Conservation (phyloP, 2,888 invertebrate species). For the Euspilapteryx auroguttella region DNA sequence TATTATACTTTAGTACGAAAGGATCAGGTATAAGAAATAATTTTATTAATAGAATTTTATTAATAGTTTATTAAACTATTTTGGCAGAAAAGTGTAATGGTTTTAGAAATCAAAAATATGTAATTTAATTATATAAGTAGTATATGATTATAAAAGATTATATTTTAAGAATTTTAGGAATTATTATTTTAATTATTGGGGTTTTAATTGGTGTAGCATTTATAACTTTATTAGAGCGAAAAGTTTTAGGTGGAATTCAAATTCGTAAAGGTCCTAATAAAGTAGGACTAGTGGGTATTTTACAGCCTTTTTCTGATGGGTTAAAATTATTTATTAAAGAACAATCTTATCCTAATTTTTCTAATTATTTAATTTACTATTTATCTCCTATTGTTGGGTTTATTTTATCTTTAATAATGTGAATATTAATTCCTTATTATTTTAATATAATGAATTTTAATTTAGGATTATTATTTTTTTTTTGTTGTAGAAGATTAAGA, state of each 20-base stretch:
- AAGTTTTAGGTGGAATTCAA: slow-evolving; percentile 72
- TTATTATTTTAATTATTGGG: slow-evolving; percentile 58
- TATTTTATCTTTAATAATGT: slow-evolving; percentile 62
- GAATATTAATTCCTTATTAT: slow-evolving; percentile 61
- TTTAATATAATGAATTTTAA: slow-evolving; percentile 56
- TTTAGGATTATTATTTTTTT: slow-evolving; percentile 66
- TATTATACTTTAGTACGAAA: slow-evolving; percentile 76
- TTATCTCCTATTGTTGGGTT: slow-evolving; percentile 62
- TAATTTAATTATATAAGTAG: slow-evolving; percentile 58
- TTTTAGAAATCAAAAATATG: slow-evolving; percentile 70
- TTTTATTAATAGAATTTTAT: slow-evolving; percentile 33
- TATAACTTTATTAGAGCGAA: slow-evolving; percentile 73
- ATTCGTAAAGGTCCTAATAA: slow-evolving; percentile 76
- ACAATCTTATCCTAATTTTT: slow-evolving; percentile 53
- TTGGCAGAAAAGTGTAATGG: slow-evolving; percentile 72
- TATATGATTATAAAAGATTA: slow-evolving; percentile 50
- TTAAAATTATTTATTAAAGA: slow-evolving; percentile 74
- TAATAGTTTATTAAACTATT: slow-evolving; percentile 31
- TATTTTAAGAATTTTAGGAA: slow-evolving; percentile 31
- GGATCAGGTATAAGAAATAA: slow-evolving; percentile 66
- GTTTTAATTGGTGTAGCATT: slow-evolving; percentile 69
- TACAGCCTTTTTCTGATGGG: slow-evolving; percentile 74
- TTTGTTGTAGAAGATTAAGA: slow-evolving; percentile 64
- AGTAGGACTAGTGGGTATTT: slow-evolving; percentile 62
- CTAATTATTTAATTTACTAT: slow-evolving; percentile 66